Conservation (phyloP, 2,797 vertebrate genomes). For the Alosa sapidissima region DNA sequence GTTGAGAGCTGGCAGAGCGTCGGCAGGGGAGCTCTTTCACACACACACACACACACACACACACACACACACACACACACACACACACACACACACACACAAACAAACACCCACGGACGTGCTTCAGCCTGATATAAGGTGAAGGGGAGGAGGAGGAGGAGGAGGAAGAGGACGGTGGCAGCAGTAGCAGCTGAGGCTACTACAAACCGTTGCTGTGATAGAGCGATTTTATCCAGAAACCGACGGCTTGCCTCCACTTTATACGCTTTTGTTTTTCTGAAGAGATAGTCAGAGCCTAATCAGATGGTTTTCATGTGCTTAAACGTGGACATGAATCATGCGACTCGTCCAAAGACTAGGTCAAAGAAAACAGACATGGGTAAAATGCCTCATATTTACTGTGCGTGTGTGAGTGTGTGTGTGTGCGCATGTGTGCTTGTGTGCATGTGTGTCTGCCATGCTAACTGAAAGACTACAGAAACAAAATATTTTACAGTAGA, state of each 20-base stretch:
- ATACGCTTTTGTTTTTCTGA: not conserved
- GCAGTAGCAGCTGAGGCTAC: not conserved
- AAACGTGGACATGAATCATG: not conserved
- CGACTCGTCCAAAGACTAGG: not conserved
- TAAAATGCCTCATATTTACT: not conserved
- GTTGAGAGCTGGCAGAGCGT: not conserved
- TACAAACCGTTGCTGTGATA: not conserved
- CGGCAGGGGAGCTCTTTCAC: not conserved
- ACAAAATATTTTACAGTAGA: not conserved
- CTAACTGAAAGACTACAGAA: not conserved
- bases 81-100: too few species aligned
- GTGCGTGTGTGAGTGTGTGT: not conserved
- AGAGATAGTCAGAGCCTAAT: not conserved
- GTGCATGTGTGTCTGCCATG: not conserved
- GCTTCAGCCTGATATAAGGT: not conserved
- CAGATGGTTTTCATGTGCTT: slow-evolving; percentile 10
- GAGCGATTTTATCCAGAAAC: not conserved
- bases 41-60: too few species aligned
- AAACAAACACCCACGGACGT: not conserved
- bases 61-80: too few species aligned
- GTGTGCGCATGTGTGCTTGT: not conserved
- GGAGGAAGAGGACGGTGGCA: not conserved
- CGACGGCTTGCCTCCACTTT: not conserved
- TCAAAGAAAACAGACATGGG: not conserved
- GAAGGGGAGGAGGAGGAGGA: not conserved